phyloP scores from a whole-genome alignment of 2,113 vertebrate genomes.

The Cebus imitator region DNA sequence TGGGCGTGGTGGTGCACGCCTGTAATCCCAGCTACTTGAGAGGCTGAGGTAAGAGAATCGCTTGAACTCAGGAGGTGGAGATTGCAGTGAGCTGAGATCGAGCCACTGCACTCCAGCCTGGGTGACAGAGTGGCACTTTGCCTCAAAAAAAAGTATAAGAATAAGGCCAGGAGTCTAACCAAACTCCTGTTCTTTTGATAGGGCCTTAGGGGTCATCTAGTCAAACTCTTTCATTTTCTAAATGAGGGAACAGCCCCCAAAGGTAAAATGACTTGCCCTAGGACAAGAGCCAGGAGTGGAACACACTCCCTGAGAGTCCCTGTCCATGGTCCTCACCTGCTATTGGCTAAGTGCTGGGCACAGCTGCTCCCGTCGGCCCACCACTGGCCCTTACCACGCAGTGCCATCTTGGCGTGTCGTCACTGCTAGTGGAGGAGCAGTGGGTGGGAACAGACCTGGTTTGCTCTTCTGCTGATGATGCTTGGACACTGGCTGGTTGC shows the following conservation, averaged over 20 bases:
- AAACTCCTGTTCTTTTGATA: not conserved
- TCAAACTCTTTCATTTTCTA: not conserved
- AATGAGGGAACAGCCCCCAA: not conserved
- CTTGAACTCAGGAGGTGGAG: no score
- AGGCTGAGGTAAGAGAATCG: no score
- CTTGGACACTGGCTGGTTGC: not conserved
- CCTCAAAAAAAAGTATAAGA: not conserved
- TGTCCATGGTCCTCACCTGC: not conserved
- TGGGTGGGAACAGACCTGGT: not conserved
- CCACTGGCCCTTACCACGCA: not conserved
- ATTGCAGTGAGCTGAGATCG: no score
- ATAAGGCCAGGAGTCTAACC: not conserved
- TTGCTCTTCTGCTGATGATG: not conserved
- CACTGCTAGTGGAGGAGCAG: accelerated
- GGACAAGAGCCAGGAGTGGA: not conserved
- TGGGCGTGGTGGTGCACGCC: no score
- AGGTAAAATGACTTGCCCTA: not conserved
- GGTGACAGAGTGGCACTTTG: no score
- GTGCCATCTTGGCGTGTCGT: accelerated
- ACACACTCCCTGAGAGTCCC: not conserved
- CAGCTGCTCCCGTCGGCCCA: not conserved
- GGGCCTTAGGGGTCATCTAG: not conserved
- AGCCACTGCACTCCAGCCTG: no score
- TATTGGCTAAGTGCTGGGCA: not conserved
- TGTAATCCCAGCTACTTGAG: no score